Base-by-base conservation (phyloP, 2,113 vertebrate species). In the Nothoprocta pentlandii region DNA sequence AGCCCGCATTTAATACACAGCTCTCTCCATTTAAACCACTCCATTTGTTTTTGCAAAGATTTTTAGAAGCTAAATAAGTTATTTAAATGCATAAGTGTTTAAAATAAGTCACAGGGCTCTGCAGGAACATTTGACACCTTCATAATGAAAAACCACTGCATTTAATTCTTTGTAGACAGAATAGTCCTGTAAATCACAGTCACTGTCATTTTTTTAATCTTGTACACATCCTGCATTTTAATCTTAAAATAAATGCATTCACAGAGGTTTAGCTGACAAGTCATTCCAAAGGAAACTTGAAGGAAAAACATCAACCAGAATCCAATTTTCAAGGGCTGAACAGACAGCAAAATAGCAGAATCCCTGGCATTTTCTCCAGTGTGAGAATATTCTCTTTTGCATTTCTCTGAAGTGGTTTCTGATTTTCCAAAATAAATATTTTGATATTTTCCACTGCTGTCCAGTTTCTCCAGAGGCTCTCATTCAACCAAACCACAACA, bases 71-170 rank as follows among this genome's bases (percentile, higher is more conserved):
- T 97, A 98, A 97, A 47, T 91, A 97, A 97, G 95, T 97, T 96
- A 98, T 97, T 97, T 97, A 97, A 98, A 98, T 97, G 96, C 92
- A 83, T 94, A 97, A 97, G 84, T 94, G 67, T 97, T 97, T 96
- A 94, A 96, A 97, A 87, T 96, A 97, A 97, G 71, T 97, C 95
- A 95, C 70, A 69, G 69, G 79, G 69, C 78, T 94, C 89, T 76
- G 90, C 89, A 87, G 96, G 85, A 93, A 58, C 85, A 94, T 88
- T 26, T 97, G 97, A 97, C 97, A 98, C 76, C 74, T 93, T 95
- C 86, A 87, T 94, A 97, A 97, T 96, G 95, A 96, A 97, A 96
- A 95, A 49, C 39, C 80, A 87, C 61, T 73, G 77, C 85, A 91
- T 93, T 96, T 97, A 96, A 96, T 96, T 96, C 81, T 87, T 93